Evolutionary conservation across 1,140 invertebrate genomes (phyloP), one percentile per base, ranked within the genome.

Genomic region (Trichoplusia ni): DNA sequence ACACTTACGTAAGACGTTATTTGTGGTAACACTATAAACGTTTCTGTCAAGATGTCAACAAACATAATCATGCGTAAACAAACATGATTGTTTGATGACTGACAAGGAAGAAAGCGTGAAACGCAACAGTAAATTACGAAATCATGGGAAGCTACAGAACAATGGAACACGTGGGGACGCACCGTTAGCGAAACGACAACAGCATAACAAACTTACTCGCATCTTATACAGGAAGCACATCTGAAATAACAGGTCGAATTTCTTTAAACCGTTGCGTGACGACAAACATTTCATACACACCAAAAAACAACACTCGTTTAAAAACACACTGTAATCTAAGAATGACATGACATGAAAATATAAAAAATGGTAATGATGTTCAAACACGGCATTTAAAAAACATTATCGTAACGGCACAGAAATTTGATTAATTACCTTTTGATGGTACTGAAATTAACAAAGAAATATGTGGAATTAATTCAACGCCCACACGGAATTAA

Each of bases 81-180:
- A 58, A 44, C 54, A 44, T 13, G 33, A 58, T 42, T 59, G 54
- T 44, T 31, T 59, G 13, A 44, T 51, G 31, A 62, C 29, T 21
- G 40, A 23, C 8, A 29, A 13, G n/a, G 47, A 67, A 60, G 46
- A 56, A 64, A 58, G 21, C 61, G 33, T 38, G 9, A 62, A 59
- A 63, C 35, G 14, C 29, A 66, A 71, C 56, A 42, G 38, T 14
- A 29, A 31, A 65, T 74, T 74, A 65, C 62, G 58, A 65, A 71
- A 64, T 44, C 31, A 68, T 65, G 65, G 75, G 69, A 40, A 46
- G 27, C 44, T 18, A 35, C 14, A 40, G 53, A 72, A 82, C 74
- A 82, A 81, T 73, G 49, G 68, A 19, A 71, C 70, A 74, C 65
- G 71, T 79, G 73, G 60, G 68, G 42, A 65, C 54, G 60, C 75